phyloP scores from a whole-genome alignment of 2,113 vertebrate species.

The Lucifuga dentata region DNA sequence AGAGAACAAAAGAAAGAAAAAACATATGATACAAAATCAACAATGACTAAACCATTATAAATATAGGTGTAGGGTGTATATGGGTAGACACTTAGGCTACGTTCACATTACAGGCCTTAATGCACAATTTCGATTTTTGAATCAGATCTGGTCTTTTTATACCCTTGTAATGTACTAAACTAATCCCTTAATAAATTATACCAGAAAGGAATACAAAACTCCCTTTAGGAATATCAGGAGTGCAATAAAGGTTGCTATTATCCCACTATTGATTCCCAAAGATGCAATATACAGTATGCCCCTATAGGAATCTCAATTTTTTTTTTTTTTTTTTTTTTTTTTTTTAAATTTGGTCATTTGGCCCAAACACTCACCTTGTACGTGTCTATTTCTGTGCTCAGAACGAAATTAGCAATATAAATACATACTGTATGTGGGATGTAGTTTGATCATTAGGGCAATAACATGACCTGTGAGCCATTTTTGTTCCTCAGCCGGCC shows the following conservation, averaged over 20 bases:
- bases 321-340: no score
- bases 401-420: slow-evolving; percentile 31
- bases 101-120: no score
- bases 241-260: slow-evolving; percentile 38
- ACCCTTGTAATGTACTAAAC: background rate
- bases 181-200: background rate
- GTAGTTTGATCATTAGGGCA: slow-evolving; percentile 57
- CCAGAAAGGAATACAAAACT: background rate
- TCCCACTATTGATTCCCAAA: slow-evolving; percentile 4
- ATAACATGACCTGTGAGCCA: slow-evolving; percentile 48
- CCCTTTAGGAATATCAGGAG: background rate
- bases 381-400: slow-evolving; percentile 29
- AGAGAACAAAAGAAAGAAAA: no score
- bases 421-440: slow-evolving; percentile 33
- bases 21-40: no score
- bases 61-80: no score
- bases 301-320: no score
- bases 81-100: no score
- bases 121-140: no score
- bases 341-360: background rate
- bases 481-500: slow-evolving; percentile 26
- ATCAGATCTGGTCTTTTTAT: no score
- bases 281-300: background rate
- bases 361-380: slow-evolving; percentile 6
- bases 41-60: no score